Conservation (phyloP, 2,797 vertebrate species). For the Catharus ustulatus region DNA sequence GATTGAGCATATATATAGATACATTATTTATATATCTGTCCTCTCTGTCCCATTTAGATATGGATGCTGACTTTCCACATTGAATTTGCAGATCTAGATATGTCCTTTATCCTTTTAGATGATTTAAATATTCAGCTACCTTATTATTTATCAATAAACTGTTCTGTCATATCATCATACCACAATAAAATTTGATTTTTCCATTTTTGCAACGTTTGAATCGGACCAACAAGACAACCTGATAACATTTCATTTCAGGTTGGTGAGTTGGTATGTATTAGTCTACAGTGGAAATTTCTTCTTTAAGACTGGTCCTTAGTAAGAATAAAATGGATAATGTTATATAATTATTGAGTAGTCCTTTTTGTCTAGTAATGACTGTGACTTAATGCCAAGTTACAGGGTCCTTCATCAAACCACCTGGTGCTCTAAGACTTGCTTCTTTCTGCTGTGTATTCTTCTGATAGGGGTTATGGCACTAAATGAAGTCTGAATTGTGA, state of each 20-base stretch:
- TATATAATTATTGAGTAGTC: background rate
- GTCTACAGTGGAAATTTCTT: background rate
- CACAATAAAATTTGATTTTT: background rate
- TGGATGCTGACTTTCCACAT: background rate
- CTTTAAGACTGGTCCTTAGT: background rate
- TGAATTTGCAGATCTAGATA: background rate
- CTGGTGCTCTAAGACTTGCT: background rate
- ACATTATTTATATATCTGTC: no score
- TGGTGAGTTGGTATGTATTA: background rate
- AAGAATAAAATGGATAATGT: background rate
- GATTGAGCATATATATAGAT: no score
- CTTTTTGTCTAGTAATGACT: background rate
- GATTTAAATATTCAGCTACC: background rate
- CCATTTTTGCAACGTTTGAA: background rate
- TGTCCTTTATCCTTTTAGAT: background rate
- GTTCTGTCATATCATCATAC: background rate
- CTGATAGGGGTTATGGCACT: background rate
- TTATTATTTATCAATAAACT: background rate
- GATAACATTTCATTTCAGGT: background rate
- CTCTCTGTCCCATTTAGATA: background rate
- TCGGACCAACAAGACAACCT: background rate
- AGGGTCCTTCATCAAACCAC: background rate
- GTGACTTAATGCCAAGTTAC: background rate
- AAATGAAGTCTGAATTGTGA: background rate
- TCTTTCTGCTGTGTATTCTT: background rate